Base-by-base conservation (phyloP, 2,113 vertebrate genomes). In the Aviceda subcristata region DNA sequence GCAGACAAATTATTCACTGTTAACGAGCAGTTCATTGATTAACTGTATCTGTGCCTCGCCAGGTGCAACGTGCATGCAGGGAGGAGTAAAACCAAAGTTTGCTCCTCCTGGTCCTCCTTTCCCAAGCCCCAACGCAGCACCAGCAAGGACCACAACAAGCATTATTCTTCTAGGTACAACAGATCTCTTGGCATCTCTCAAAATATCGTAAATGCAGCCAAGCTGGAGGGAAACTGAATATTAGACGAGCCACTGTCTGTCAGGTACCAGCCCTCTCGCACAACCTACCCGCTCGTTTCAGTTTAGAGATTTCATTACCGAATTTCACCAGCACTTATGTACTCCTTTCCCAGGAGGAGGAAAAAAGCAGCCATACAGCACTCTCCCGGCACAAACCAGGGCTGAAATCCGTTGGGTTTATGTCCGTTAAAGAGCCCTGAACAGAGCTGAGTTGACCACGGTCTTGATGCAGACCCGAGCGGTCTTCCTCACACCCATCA, bases 101-200 rank as follows among this genome's bases (percentile, higher is more conserved):
- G 23, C 16, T 72, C 22, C 29, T 56, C 27, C 41, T 72, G 23
- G 13, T 48, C 12, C 74, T 63, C 63, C 3, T 0, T 10, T 86
- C 30, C 59, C 1, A 0, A 75, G 23, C 22, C 39, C 2, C 0
- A 3, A 60, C 0, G 1, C 21, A 66, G 63, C 72, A 90, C 3
- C 43, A 73, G 39, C 6, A 36, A 81, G 10, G 26, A 74, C 17
- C 50, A 38, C 19, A 56, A 63, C 29, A 60, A 76, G 12, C 22
- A 7, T 51, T 59, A 24, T 19, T 87, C 22, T 73, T 77, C 16
- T n/a, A 86, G 16, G 38, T 17, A 32, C 15, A 83, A 64, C 4
- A 55, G 19, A 60, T 32, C 30, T 85, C 36, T 41, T 75, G 24
- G 48, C 15, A 90, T 56, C 48, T 46, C 38, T 53, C 64, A 38